Base-by-base conservation (phyloP, 2,113 vertebrate genomes). In the Brachyhypopomus gauderio region DNA sequence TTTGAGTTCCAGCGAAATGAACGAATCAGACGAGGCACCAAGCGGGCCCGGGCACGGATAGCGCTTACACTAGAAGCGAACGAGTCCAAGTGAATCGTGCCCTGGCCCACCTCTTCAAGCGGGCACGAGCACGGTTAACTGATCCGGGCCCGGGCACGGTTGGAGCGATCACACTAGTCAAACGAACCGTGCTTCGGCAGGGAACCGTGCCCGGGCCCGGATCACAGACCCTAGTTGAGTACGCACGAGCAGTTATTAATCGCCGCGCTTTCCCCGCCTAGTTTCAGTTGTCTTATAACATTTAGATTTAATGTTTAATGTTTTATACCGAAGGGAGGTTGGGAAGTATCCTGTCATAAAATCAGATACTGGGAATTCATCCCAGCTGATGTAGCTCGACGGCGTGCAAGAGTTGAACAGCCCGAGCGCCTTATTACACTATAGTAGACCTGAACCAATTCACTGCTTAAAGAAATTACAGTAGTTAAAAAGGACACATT, bases 311-410 rank as follows among this genome's bases (percentile, higher is more conserved):
- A 67, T 60, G 52, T 58, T 67, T 84, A 66, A 75, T 62, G 36
- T 83, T 1, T 82, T 79, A 82, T 36, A 78, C 62, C 23, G 58
- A 79, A 19, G 69, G 23, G 8, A 83, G 30, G 23, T 74, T 69
- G 11, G 83, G 34, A 77, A 83, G 86, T 75, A 81, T 86, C 69
- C 80, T 83, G 81, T 81, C n/a, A 25, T 84, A 78, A 88, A 85
- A 84, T 0, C 7, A 19, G 36, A 76, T 38, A 78, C 74, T 52
- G 58, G 23, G 19, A 30, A 41, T 77, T 30, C 23, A 23, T 70
- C 22, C 30, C 77, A n/a, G 69, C n/a, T 70, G 11, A 60, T 82
- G 77, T n/a, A 45, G 27, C 48, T 34, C 38, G 56, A 17, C 16
- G 20, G 34, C 52, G 36, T 36, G 12, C 6, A 52, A 79, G 23